phyloP scores from a whole-genome alignment of 2,797 vertebrate genomes.

The Astyanax mexicanus region DNA sequence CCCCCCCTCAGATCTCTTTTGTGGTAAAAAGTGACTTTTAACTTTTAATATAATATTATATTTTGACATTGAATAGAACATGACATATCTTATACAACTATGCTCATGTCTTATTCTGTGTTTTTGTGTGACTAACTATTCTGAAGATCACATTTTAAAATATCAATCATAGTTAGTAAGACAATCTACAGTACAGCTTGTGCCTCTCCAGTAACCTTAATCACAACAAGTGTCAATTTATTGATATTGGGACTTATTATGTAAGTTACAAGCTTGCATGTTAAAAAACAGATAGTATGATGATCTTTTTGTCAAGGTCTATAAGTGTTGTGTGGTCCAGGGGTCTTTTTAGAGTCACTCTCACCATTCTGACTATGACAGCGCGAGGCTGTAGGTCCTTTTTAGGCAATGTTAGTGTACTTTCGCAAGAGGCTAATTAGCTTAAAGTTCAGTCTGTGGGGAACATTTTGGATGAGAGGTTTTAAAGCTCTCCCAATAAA shows the following conservation, averaged over 20 bases:
- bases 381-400: constrained; percentile 66
- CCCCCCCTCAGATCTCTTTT: no score
- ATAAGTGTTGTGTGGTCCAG: constrained; percentile 65
- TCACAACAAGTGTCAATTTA: background rate
- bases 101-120: no score
- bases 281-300: background rate
- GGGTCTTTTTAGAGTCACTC: constrained; percentile 57
- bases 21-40: no score
- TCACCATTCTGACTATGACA: constrained; percentile 49
- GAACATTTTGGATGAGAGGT: constrained; percentile 48
- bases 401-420: constrained; percentile 78
- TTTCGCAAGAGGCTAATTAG: constrained; percentile 67
- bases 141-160: no score
- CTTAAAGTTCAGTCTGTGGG: constrained; percentile 60
- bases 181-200: no score
- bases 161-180: no score
- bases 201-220: background rate
- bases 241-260: background rate
- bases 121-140: no score
- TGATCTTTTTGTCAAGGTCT: constrained; percentile 11
- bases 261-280: background rate
- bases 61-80: no score
- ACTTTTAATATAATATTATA: no score
- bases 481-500: constrained; percentile 19
- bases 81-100: no score